Percentiles rank a stretch among this genome's conserved stretches.
phyloP scores from a whole-genome alignment of 2,797 vertebrate species.

The Leptatherina wallacei region DNA sequence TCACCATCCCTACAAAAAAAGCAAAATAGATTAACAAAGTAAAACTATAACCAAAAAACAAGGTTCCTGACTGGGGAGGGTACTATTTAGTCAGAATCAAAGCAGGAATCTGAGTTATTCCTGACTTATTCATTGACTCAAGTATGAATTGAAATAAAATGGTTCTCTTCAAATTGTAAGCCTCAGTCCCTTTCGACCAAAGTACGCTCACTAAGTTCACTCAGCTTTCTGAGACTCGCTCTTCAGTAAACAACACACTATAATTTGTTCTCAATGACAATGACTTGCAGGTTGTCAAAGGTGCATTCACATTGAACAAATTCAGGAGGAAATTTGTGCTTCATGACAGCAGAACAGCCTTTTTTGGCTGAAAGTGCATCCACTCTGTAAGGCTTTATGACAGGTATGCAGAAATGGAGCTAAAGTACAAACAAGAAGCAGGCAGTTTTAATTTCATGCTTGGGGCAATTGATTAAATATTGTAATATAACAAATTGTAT shows the following conservation, averaged over 20 bases:
- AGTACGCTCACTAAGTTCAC: constrained; percentile 3
- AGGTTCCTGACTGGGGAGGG: no score
- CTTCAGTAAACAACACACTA: not conserved
- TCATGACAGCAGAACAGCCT: not conserved
- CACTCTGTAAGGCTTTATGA: no score
- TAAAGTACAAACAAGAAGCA: not conserved
- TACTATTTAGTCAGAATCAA: no score
- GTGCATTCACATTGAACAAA: constrained; percentile 7
- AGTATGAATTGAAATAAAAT: constrained; percentile 11
- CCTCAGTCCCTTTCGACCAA: not conserved
- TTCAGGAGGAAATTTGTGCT: no score
- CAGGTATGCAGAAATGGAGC: not conserved
- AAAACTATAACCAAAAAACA: no score
- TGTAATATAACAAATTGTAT: no score
- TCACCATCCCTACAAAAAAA: no score
- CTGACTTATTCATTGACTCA: not conserved
- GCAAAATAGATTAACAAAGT: no score
- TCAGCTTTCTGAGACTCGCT: constrained; percentile 1
- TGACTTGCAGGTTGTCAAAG: constrained; percentile 11
- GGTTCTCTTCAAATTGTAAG: constrained; percentile 5
- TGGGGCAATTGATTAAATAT: no score
- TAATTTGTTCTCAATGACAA: constrained; percentile 7
- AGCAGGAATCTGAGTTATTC: no score
- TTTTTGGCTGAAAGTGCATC: not conserved
- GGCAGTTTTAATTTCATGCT: no score